Conservation (phyloP, 30 jellyfish, hydroid and myxozoan species). For the Cassiopea andromeda region DNA sequence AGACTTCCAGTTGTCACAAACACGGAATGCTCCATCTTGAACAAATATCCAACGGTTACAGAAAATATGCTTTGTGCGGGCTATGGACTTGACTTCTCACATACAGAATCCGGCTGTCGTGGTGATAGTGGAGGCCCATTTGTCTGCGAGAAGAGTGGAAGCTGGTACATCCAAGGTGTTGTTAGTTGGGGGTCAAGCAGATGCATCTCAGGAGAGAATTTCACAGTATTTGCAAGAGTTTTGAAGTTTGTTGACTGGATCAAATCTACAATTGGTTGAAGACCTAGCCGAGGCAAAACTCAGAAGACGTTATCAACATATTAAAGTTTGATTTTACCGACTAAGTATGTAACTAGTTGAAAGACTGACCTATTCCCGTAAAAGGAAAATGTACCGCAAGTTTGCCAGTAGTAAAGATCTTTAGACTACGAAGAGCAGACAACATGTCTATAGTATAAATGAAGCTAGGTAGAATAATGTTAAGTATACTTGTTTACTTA, state of each 20-base stretch:
- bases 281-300: neutral
- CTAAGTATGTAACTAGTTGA: too few relatives aligned
- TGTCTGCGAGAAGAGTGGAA: conserved; percentile 37
- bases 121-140: conserved; percentile 90
- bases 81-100: conserved; percentile 15
- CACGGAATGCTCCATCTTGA: conserved; percentile 28
- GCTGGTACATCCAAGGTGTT: conserved; percentile 72
- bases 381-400: too few relatives aligned
- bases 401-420: too few relatives aligned
- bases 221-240: conserved; percentile 71
- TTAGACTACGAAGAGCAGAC: too few relatives aligned
- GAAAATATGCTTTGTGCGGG: conserved; percentile 80
- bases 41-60: conserved; percentile 16
- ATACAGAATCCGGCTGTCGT: conserved; percentile 54
- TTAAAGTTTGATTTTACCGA: too few relatives aligned
- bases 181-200: conserved; percentile 68
- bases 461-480: too few relatives aligned
- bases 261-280: conserved; percentile 12
- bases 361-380: too few relatives aligned
- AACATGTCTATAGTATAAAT: too few relatives aligned
- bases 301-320: too few relatives aligned
- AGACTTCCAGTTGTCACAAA: conserved; percentile 55
- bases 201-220: conserved; percentile 53
- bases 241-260: conserved; percentile 54
- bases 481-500: too few relatives aligned